Conservation (phyloP, 2,888 invertebrate genomes). For the Bembecia ichneumoniformis region DNA sequence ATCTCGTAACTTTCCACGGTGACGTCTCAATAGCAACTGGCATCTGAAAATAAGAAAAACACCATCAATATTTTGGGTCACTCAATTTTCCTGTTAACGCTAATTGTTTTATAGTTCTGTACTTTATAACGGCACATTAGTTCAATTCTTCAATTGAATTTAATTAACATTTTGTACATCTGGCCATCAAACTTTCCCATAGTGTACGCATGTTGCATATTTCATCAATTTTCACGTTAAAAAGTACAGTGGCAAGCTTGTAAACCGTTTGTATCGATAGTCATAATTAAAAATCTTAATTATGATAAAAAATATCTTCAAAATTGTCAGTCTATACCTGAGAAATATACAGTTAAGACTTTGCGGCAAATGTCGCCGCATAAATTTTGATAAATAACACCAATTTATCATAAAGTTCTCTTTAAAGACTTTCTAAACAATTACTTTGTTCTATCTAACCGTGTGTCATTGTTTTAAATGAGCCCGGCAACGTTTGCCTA, state of each 20-base stretch:
- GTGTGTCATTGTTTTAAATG: conserved; percentile 25
- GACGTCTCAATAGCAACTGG: conserved; percentile 52
- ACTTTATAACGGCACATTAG: conserved; percentile 28
- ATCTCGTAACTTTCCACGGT: conserved; percentile 63
- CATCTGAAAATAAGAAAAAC: conserved; percentile 50
- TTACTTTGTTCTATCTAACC: neutral
- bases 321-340: too few relatives aligned
- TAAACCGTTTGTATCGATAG: too few relatives aligned
- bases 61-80: conserved; percentile 15
- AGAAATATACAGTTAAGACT: too few relatives aligned
- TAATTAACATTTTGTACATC: conserved; percentile 29
- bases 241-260: neutral
- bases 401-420: too few relatives aligned
- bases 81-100: conserved; percentile 41
- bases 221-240: neutral
- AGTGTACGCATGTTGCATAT: neutral
- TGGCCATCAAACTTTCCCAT: conserved; percentile 18
- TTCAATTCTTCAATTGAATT: conserved; percentile 41
- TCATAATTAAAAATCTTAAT: too few relatives aligned
- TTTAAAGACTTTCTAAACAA: too few relatives aligned
- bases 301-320: too few relatives aligned
- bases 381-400: too few relatives aligned
- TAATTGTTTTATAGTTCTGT: conserved; percentile 31
- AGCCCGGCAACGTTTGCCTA: conserved; percentile 12
- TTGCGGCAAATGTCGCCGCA: conserved; percentile 12